Evolutionary conservation across 2,113 vertebrate genomes (phyloP), one percentile per base, ranked within the genome.

Genomic region (Lonchura striata): DNA sequence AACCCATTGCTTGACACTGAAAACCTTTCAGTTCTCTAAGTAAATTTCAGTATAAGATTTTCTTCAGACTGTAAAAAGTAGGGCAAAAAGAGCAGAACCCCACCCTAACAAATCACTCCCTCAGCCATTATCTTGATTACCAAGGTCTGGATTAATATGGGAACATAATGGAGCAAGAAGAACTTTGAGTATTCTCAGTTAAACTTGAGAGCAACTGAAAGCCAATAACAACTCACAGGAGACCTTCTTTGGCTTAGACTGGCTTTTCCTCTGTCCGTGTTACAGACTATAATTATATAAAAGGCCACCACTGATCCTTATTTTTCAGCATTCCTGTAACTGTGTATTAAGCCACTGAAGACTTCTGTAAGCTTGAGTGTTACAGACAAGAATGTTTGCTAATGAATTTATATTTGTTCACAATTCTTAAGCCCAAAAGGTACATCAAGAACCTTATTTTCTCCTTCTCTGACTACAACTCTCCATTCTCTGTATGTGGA

Each of bases 301-400:
- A 60, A 84, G 61, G 71, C 18, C 53, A 89, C 31, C 41, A 24
- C 65, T 49, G 65, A 92, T 68, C 52, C 57, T 77, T 91, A 70
- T 78, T 95, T 92, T 95, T 89, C 82, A 90, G 33, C 33, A 41
- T 80, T 94, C 86, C 52, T 93, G 56, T 75, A 88, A 92, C 78
- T 4, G 6, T 9, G n/a, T 14, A 42, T 80, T 61, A 50, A 69
- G 18, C 65, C 53, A 46, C 18, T n/a, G 39, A 75, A 60, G 57
- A 44, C 17, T 76, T 60, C 46, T 42, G 17, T 71, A 92, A 92
- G 20, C 37, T 64, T 22, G 18, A 66, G 69, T 30, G 20, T 19
- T 61, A 52, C 47, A n/a, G 54, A 37, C 65, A 85, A 27, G 49
- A 74, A 78, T 7, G 6, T 24, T 50, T 47, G 49, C 35, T 74